Evolutionary conservation across 2,888 invertebrate genomes (phyloP).

Genomic region (Azorinus chamasolen): DNA sequence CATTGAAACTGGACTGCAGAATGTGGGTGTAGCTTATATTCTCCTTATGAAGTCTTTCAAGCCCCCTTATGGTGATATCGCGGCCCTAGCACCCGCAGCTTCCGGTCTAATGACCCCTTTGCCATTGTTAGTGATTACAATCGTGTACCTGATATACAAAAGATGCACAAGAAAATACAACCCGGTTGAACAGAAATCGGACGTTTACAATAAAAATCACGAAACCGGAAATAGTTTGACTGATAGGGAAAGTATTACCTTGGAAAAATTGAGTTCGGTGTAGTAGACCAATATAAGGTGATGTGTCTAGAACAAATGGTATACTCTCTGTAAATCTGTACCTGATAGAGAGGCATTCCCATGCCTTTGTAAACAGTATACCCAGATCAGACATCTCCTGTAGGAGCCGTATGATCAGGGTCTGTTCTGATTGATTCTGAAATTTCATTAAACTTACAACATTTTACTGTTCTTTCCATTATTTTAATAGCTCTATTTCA

Average conservation of each 20-base stretch:
- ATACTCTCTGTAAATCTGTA: too few species aligned
- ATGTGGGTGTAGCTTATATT: slow-evolving; percentile 96
- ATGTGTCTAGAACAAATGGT: too few species aligned
- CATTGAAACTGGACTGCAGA: slow-evolving; percentile 94
- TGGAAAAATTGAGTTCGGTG: slow-evolving; percentile 16
- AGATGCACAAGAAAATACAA: slow-evolving; percentile 59
- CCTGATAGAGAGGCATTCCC: too few species aligned
- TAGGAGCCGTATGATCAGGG: too few species aligned
- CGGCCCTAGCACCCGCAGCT: slow-evolving; percentile 88
- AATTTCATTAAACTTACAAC: too few species aligned
- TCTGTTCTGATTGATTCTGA: too few species aligned
- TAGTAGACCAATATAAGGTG: not conserved
- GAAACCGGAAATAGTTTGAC: not conserved
- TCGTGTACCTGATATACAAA: slow-evolving; percentile 70
- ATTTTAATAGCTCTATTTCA: too few species aligned
- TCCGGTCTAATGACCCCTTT: slow-evolving; percentile 97
- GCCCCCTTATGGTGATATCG: slow-evolving; percentile 95
- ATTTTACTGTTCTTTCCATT: too few species aligned
- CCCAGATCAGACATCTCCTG: too few species aligned
- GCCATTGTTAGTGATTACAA: slow-evolving; percentile 89
- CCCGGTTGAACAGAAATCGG: slow-evolving; percentile 1
- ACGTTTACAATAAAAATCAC: not conserved
- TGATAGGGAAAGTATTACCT: not conserved
- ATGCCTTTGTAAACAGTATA: too few species aligned
- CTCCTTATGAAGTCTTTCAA: slow-evolving; percentile 92